A percentile compares a stretch with the other conserved stretches of the same genome.
phyloP scores from a whole-genome alignment of 2,113 vertebrate species.

The Amblyopsis rosae region DNA sequence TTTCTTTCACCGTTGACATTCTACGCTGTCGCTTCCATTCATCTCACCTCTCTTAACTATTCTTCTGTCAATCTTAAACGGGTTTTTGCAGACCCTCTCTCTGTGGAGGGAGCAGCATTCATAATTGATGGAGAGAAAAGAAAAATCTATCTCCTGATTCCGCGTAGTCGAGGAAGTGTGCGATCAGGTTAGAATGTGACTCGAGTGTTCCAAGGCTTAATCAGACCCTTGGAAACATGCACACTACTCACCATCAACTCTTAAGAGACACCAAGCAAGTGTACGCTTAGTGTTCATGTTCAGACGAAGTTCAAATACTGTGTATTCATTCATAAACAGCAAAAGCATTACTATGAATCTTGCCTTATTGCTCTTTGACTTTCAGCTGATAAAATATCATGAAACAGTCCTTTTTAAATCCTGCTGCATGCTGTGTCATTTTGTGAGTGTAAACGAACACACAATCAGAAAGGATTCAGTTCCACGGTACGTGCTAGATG shows the following conservation, averaged over 20 bases:
- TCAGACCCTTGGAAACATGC: constrained; percentile 22
- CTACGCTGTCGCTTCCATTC: background rate
- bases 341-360: too few species aligned
- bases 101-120: constrained; percentile 50
- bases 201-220: constrained; percentile 56
- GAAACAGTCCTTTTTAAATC: background rate
- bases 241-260: constrained; percentile 27
- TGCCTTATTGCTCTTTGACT: too few species aligned
- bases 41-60: constrained; percentile 41
- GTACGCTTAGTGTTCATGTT: background rate
- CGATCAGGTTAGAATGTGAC: constrained; percentile 69
- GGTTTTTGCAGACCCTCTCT: background rate
- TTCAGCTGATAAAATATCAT: too few species aligned
- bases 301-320: background rate
- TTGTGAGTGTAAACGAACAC: background rate
- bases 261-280: background rate
- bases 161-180: constrained; percentile 58
- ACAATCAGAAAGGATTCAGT: constrained; percentile 1
- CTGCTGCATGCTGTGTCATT: background rate
- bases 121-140: constrained; percentile 71
- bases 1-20: background rate
- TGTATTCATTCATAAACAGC: too few species aligned
- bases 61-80: constrained; percentile 1
- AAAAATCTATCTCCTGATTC: constrained; percentile 62
- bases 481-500: constrained; percentile 11